Conservation (phyloP, 2,888 invertebrate genomes). For the Acrobasis suavella region DNA sequence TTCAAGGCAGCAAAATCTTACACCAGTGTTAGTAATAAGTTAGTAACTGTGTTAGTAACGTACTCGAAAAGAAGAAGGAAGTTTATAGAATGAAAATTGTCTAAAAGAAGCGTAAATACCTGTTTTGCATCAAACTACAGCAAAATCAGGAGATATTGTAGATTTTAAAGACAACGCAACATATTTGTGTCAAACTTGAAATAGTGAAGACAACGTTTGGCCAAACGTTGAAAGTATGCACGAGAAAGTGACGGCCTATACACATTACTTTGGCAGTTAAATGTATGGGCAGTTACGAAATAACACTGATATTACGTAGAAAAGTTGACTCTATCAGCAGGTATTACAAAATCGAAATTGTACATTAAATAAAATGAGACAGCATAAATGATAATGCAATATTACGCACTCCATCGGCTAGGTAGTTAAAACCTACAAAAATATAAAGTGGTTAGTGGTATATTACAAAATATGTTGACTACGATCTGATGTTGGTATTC, state of each 20-base stretch:
- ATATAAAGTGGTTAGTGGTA: background rate
- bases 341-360: constrained; percentile 38
- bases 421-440: background rate
- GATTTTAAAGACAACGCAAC: background rate
- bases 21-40: too few species aligned
- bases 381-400: constrained; percentile 28
- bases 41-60: too few species aligned
- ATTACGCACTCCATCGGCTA: constrained; percentile 18
- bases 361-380: constrained; percentile 43
- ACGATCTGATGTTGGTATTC: too few species aligned
- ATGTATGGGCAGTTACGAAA: constrained; percentile 46
- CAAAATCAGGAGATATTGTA: too few species aligned
- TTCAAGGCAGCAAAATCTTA: too few species aligned
- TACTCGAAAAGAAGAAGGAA: too few species aligned
- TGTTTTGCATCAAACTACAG: too few species aligned
- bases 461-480: background rate
- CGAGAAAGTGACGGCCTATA: constrained; percentile 43
- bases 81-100: too few species aligned
- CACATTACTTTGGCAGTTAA: constrained; percentile 37
- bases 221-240: constrained; percentile 34
- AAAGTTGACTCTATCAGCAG: constrained; percentile 12
- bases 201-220: constrained; percentile 7
- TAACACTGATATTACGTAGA: constrained; percentile 39
- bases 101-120: too few species aligned
- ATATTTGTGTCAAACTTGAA: constrained; percentile 1